Evolutionary conservation across 2,888 invertebrate species (phyloP), one percentile per base, ranked within the genome.

Genomic region (Eupithecia subumbrata): DNA sequence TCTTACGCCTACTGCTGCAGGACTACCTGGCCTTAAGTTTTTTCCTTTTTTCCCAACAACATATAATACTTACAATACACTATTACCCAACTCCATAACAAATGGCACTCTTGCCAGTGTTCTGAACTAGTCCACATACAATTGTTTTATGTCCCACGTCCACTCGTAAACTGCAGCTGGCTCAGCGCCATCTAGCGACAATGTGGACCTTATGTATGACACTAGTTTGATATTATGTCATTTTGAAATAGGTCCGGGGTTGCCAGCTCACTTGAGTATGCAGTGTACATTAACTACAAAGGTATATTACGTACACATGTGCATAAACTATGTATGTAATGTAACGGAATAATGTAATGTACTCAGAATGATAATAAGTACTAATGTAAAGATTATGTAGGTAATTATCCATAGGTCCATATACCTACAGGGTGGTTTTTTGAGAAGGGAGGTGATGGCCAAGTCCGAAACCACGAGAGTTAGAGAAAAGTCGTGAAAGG

Each of bases 171-270:
- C 30, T 40, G n/a, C 37, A 22, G 34, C 40, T 72, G 66, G 70
- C 70, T 40, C 56, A 25, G 18, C n/a, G 74, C 74, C 74, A 74
- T 69, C 18, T 25, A 56, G 64, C 64, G 64, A 64, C 64, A 64
- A 64, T 64, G 64, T 64, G 64, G 2, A 64, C 18, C 14, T 64
- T 64, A 64, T 64, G 64, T 64, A 64, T 64, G 64, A 64, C 64
- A 34, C 18, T 34, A 34, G 18, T 64, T 64, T 34, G 18, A 64
- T 34, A 64, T 64, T 64, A 64, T 64, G 64, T 64, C 34, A 18
- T 64, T 63, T 34, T 30, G 64, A 34, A 64, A 34, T 64, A 64
- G 12, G 60, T 60, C 25, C 25, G 60, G 60, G 12, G 60, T 60
- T 60, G 60, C 60, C 60, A 60, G 25, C 25, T 60, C 25, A 25